A percentile compares a stretch with the other conserved stretches of the same genome.
phyloP scores from a whole-genome alignment of 2,113 vertebrate species.

The Paradisaea rubra region DNA sequence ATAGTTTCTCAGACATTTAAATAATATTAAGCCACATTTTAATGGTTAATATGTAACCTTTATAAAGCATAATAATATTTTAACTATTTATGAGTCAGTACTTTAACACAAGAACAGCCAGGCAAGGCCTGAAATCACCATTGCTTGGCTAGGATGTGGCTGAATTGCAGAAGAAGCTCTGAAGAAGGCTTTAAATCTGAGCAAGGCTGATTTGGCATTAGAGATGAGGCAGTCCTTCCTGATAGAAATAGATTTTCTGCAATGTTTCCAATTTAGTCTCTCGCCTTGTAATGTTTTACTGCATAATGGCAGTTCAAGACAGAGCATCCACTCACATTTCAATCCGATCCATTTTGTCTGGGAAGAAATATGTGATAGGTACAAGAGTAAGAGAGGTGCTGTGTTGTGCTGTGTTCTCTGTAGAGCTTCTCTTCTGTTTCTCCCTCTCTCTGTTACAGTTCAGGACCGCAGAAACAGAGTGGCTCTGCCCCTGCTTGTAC shows the following conservation, averaged over 20 bases:
- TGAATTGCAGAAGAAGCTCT: background rate
- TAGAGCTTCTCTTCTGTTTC: background rate
- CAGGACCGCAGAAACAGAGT: background rate
- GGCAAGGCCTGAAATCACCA: background rate
- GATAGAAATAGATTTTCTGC: background rate
- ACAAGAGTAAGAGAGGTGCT: background rate
- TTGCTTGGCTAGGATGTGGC: background rate
- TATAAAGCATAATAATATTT: background rate
- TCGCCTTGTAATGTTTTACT: background rate
- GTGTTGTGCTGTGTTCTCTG: background rate
- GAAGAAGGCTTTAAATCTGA: background rate
- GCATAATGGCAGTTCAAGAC: background rate
- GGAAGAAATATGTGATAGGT: accelerated
- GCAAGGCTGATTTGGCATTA: background rate
- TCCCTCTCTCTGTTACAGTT: background rate
- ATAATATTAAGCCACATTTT: background rate
- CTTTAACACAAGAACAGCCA: background rate
- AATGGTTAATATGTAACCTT: background rate
- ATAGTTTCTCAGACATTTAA: background rate
- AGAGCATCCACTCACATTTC: background rate
- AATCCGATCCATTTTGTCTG: background rate
- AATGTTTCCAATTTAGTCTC: background rate
- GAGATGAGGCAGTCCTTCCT: background rate
- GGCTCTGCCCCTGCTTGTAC: background rate
- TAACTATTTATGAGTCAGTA: background rate